These are phyloP conservation scores for Brachionus sp. DNA, from an alignment of 1,140 invertebrate species.

Conservation along the genomic window DNA sequence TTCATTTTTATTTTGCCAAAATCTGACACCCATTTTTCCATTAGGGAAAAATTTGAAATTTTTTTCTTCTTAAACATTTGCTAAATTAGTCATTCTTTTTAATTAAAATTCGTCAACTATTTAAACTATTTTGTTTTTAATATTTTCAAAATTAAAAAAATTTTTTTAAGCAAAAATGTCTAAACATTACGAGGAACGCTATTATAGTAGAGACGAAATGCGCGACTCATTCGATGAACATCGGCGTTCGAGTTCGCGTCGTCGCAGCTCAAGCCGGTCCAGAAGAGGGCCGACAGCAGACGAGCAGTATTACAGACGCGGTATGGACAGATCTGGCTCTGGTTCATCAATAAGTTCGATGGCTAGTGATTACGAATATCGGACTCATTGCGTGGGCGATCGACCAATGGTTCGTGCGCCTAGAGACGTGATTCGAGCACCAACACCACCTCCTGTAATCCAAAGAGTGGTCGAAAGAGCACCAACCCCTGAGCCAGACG, in stretches of 20 bases:
- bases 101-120: neutral
- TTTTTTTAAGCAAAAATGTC: slow-evolving; percentile 25
- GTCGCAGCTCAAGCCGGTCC: neutral
- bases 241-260: neutral
- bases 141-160: neutral
- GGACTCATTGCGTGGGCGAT: neutral
- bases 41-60: neutral
- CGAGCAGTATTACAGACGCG: slow-evolving; percentile 6
- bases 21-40: neutral
- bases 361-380: slow-evolving; percentile 33
- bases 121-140: slow-evolving; percentile 15
- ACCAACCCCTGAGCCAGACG: slow-evolving; percentile 39
- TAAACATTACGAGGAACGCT: slow-evolving; percentile 39
- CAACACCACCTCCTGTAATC: slow-evolving; percentile 43
- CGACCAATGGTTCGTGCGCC: slow-evolving; percentile 3
- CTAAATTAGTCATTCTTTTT: slow-evolving; percentile 12
- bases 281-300: neutral
- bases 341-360: slow-evolving; percentile 42
- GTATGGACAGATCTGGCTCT: neutral
- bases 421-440: slow-evolving; percentile 34
- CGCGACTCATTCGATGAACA: slow-evolving; percentile 3
- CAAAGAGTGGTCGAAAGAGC: slow-evolving; percentile 46
- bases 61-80: neutral
- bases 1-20: neutral
- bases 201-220: slow-evolving; percentile 37